phyloP scores from a whole-genome alignment of 2,113 vertebrate genomes.

The Actinemys pallida region DNA sequence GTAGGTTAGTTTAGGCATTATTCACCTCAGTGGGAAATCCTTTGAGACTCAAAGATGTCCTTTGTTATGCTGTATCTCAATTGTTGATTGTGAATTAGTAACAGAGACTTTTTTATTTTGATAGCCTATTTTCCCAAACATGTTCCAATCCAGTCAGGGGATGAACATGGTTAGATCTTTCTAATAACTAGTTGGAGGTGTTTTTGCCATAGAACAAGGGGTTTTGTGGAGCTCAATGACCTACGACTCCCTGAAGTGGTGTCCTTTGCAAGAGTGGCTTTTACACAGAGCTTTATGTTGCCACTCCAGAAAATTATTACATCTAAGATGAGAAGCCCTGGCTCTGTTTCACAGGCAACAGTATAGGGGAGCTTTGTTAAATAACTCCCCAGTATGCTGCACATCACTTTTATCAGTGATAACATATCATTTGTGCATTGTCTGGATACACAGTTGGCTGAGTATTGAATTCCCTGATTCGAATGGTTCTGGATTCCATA shows the following conservation, averaged over 20 bases:
- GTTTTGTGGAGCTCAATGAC: slow-evolving; percentile 12
- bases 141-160: background rate
- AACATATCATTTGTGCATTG: background rate
- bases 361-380: slow-evolving; percentile 11
- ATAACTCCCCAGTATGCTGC: slow-evolving; percentile 21
- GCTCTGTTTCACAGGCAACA: slow-evolving; percentile 23
- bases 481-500: background rate
- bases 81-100: background rate
- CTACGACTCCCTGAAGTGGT: slow-evolving; percentile 5
- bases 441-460: background rate
- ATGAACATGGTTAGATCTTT: background rate
- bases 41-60: background rate
- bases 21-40: background rate
- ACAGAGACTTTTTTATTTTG: background rate
- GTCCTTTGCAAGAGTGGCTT: background rate
- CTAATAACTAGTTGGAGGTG: background rate
- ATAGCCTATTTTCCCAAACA: background rate
- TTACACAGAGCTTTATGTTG: background rate
- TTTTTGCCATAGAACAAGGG: background rate
- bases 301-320: slow-evolving; percentile 2
- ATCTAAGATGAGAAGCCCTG: slow-evolving; percentile 24
- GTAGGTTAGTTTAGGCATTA: background rate
- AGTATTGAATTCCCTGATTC: slow-evolving; percentile 17
- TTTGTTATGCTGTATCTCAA: rapidly evolving
- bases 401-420: slow-evolving; percentile 38